Conservation (phyloP, 2,888 invertebrate genomes). For the Loripinus fragilis region DNA sequence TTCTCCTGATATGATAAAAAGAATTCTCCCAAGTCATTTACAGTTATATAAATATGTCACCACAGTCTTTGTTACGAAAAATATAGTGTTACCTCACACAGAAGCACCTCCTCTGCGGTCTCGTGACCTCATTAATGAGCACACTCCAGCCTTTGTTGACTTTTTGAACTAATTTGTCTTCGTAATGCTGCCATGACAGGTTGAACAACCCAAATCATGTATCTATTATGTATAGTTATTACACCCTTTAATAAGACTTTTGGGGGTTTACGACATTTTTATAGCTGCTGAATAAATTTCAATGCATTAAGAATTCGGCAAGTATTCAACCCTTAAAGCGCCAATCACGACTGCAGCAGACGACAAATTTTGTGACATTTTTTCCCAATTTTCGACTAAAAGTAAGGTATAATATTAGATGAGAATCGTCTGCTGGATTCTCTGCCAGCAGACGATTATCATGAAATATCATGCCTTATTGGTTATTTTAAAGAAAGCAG, state of each 20-base stretch:
- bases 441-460: too few relatives aligned
- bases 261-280: too few relatives aligned
- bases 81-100: conserved; percentile 38
- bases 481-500: too few relatives aligned
- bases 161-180: conserved; percentile 10
- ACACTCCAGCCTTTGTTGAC: conserved; percentile 7
- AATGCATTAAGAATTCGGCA: too few relatives aligned
- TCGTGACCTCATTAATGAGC: conserved; percentile 9
- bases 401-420: too few relatives aligned
- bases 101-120: conserved; percentile 1
- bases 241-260: neutral
- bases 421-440: too few relatives aligned
- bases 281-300: too few relatives aligned
- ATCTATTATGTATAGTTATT: neutral
- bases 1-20: conserved; percentile 13
- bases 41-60: conserved; percentile 49
- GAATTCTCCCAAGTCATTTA: conserved; percentile 28
- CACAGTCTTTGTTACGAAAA: conserved; percentile 29
- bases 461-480: too few relatives aligned
- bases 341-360: too few relatives aligned
- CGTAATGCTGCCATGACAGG: neutral
- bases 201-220: conserved; percentile 2
- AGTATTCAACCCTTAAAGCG: too few relatives aligned
- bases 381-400: too few relatives aligned
- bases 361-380: too few relatives aligned